Conservation (phyloP, 1,140 invertebrate species). For the Triops longicaudatus region DNA sequence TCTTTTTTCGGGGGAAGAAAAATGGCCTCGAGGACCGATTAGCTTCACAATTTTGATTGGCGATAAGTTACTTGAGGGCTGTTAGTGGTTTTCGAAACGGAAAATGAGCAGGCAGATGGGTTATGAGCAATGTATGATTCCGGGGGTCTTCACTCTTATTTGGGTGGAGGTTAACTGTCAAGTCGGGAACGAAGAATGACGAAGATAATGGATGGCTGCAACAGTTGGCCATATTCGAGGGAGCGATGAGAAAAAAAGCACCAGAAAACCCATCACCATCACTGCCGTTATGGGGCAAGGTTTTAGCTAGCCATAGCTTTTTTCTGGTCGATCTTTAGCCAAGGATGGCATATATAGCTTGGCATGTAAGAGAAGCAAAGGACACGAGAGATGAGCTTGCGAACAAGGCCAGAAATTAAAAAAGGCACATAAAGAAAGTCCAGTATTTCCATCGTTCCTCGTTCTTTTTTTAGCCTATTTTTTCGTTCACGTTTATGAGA, state of each 20-base stretch:
- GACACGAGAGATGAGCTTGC: not conserved
- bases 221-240: not conserved
- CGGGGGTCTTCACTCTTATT: constrained; percentile 11
- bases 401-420: not conserved
- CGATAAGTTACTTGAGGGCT: constrained; percentile 4
- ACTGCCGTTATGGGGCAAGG: not conserved
- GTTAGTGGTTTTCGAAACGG: not conserved
- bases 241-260: not conserved
- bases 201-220: constrained; percentile 14
- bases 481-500: not conserved
- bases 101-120: constrained; percentile 11
- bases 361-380: not conserved
- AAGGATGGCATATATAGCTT: not conserved
- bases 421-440: not conserved
- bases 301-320: not conserved
- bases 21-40: not conserved
- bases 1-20: not conserved
- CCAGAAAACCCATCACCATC: constrained; percentile 14
- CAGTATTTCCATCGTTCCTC: not conserved
- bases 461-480: not conserved
- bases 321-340: not conserved
- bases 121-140: constrained; percentile 15
- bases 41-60: not conserved
- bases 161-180: constrained; percentile 14
- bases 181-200: constrained; percentile 7